phyloP scores from a whole-genome alignment of 1,140 invertebrate genomes.

The Parapsyche elsis region DNA sequence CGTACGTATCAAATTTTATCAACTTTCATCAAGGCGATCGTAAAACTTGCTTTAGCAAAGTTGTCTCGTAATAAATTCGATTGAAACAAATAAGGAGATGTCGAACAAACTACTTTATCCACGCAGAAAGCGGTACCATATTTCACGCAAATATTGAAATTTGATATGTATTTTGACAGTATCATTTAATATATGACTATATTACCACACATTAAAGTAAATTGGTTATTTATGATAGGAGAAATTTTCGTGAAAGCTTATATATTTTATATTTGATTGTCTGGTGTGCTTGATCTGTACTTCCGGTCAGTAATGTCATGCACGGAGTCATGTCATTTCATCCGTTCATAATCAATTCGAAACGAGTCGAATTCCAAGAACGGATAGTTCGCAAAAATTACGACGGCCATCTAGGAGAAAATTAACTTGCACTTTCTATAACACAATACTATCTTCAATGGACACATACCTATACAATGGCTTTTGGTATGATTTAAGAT shows the following conservation, averaged over 20 bases:
- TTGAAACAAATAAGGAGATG: constrained; percentile 13
- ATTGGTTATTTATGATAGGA: too few relatives aligned
- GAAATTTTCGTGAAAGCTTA: too few relatives aligned
- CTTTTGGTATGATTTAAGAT: too few relatives aligned
- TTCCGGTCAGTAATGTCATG: background rate
- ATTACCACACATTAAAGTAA: too few relatives aligned
- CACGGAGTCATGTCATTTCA: constrained; percentile 5
- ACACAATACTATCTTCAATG: too few relatives aligned
- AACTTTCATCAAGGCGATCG: background rate
- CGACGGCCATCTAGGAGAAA: background rate
- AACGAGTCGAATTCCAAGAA: background rate
- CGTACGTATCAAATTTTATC: background rate
- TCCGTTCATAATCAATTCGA: constrained; percentile 19
- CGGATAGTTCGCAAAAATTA: background rate
- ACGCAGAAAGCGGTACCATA: background rate
- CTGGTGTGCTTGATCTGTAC: background rate
- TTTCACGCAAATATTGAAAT: background rate
- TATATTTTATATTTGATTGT: background rate
- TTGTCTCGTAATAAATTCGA: background rate
- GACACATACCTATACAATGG: too few relatives aligned
- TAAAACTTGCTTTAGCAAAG: background rate
- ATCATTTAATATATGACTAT: too few relatives aligned
- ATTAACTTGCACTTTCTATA: background rate
- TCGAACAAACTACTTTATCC: background rate
- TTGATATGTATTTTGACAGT: too few relatives aligned